These are phyloP conservation scores for Tenthredo scrophulariae DNA, from an alignment of 2,888 invertebrate species.

Conservation along the genomic window DNA sequence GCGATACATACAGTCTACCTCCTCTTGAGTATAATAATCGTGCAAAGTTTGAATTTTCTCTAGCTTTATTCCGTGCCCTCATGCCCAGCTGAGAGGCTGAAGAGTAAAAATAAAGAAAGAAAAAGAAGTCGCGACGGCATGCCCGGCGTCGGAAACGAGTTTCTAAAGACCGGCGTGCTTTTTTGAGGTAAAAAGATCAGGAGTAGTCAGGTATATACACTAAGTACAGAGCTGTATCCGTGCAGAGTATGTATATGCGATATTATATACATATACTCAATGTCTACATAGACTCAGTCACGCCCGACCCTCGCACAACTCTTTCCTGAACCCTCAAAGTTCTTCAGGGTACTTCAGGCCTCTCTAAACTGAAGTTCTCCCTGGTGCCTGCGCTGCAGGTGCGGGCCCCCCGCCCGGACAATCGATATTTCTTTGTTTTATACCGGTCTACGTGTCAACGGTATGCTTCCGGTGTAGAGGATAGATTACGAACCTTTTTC, in stretches of 20 bases:
- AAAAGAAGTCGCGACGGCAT: background rate
- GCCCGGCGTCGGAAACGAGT: slow-evolving; percentile 23
- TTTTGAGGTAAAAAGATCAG: slow-evolving; percentile 25
- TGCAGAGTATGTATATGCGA: background rate
- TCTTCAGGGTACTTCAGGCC: slow-evolving; percentile 32
- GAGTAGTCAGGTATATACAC: background rate
- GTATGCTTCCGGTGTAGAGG: slow-evolving; percentile 36
- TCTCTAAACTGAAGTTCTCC: slow-evolving; percentile 1
- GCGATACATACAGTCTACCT: background rate
- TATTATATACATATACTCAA: background rate
- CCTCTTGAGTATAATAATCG: background rate
- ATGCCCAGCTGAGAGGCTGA: background rate
- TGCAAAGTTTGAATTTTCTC: slow-evolving; percentile 12
- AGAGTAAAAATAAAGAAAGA: background rate
- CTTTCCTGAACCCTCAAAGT: slow-evolving; percentile 31
- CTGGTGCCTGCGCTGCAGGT: background rate
- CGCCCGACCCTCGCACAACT: slow-evolving; percentile 10
- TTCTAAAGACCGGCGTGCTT: slow-evolving; percentile 33
- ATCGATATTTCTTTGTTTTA: slow-evolving; percentile 45
- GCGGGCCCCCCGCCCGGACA: background rate
- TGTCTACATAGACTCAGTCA: slow-evolving; percentile 16
- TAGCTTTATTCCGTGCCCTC: background rate
- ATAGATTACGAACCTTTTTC: background rate
- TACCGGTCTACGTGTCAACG: slow-evolving; percentile 48
- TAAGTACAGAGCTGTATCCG: background rate